Conservation (phyloP, 2,113 vertebrate genomes). For the human (Homo sapiens) region GRCh38 chr2:221176501-221177000, state of each 20-base stretch:
- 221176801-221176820: neutral
- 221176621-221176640: neutral
- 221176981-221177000: neutral
- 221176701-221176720: neutral
- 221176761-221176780: neutral
- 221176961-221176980: neutral
- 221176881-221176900: neutral
- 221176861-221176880: neutral
- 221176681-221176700: neutral
- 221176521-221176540: conserved; percentile 36
- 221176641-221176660: neutral
- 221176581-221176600: neutral
- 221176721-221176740: neutral
- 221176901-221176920: neutral
- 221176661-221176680: neutral
- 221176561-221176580: conserved; percentile 7
- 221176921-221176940: neutral
- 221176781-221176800: neutral
- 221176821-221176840: neutral
- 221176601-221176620: neutral
- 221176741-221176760: neutral
- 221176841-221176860: neutral
- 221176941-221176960: neutral
- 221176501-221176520: conserved; percentile 1
- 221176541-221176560: neutral